A percentile compares a stretch with the other conserved stretches of the same genome.
Conservation (phyloP, 2,797 vertebrate genomes). For the Xenopus petersii region DNA sequence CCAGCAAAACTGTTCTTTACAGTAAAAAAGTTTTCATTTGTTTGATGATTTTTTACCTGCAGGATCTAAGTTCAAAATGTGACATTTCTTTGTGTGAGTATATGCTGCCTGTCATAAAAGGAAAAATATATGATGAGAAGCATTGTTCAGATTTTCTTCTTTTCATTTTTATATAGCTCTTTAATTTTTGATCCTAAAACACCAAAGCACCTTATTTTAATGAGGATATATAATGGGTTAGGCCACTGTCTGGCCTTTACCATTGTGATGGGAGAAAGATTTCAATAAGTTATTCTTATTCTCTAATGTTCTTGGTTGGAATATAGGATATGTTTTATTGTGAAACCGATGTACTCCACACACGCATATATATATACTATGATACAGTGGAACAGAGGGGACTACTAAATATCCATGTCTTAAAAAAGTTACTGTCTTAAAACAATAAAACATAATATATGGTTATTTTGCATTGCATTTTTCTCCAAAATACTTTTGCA, state of each 20-base stretch:
- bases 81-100: slow-evolving; percentile 42
- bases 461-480: too few species aligned
- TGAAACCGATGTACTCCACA: too few species aligned
- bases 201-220: slow-evolving; percentile 38
- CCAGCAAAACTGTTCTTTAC: slow-evolving; percentile 34
- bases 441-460: too few species aligned
- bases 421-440: too few species aligned
- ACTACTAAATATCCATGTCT: too few species aligned
- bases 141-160: slow-evolving; percentile 22
- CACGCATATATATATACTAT: too few species aligned
- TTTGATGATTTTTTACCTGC: slow-evolving; percentile 43
- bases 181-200: slow-evolving; percentile 39
- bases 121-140: slow-evolving; percentile 29
- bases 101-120: slow-evolving; percentile 40
- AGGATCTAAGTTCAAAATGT: slow-evolving; percentile 37
- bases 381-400: too few species aligned
- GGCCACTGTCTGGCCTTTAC: slow-evolving; percentile 28
- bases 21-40: slow-evolving; percentile 35
- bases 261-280: slow-evolving; percentile 17
- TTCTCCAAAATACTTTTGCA: too few species aligned
- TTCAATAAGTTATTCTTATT: slow-evolving; percentile 16
- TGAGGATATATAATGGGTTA: slow-evolving; percentile 30
- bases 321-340: too few species aligned
- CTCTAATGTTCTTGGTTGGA: too few species aligned
- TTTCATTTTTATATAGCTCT: slow-evolving; percentile 20